phyloP scores from a whole-genome alignment of 2,113 vertebrate genomes.

The Pristiophorus japonicus region DNA sequence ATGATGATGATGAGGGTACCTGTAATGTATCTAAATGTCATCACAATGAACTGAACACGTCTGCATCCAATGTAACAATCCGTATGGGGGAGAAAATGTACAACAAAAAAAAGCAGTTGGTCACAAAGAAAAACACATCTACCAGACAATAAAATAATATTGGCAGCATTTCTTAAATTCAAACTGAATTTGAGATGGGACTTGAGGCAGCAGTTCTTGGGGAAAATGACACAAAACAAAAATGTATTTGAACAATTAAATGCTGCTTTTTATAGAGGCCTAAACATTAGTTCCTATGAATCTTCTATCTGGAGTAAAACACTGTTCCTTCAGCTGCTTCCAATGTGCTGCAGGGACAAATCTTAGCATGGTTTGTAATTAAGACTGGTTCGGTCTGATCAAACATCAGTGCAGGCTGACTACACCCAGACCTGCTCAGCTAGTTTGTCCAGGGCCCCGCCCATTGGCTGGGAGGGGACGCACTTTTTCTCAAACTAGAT shows the following conservation, averaged over 20 bases:
- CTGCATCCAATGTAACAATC: constrained; percentile 35
- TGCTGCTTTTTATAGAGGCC: constrained; percentile 34
- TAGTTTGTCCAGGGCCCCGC: no score
- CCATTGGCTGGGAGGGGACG: no score
- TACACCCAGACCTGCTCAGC: no score
- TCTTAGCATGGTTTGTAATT: constrained; percentile 99
- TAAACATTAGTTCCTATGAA: constrained; percentile 47
- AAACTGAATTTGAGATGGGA: constrained; percentile 27
- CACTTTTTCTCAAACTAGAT: no score
- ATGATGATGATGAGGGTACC: no score
- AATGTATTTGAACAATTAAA: constrained; percentile 29
- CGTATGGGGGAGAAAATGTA: constrained; percentile 37
- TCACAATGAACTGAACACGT: constrained; percentile 37
- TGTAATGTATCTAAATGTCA: constrained; percentile 37
- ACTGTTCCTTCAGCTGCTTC: constrained; percentile 77
- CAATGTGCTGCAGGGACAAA: constrained; percentile 67
- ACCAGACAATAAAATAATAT: constrained; percentile 34
- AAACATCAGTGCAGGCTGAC: no score
- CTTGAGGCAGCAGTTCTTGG: constrained; percentile 25
- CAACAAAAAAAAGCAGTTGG: constrained; percentile 31
- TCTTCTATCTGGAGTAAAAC: constrained; percentile 59
- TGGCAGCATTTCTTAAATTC: constrained; percentile 28
- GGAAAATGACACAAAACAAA: constrained; percentile 4
- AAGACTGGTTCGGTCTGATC: no score
- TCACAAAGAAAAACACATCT: constrained; percentile 34